These are phyloP conservation scores for Orthonychiurus folsomi DNA, from an alignment of 2,888 invertebrate genomes.

Conservation along the genomic window DNA sequence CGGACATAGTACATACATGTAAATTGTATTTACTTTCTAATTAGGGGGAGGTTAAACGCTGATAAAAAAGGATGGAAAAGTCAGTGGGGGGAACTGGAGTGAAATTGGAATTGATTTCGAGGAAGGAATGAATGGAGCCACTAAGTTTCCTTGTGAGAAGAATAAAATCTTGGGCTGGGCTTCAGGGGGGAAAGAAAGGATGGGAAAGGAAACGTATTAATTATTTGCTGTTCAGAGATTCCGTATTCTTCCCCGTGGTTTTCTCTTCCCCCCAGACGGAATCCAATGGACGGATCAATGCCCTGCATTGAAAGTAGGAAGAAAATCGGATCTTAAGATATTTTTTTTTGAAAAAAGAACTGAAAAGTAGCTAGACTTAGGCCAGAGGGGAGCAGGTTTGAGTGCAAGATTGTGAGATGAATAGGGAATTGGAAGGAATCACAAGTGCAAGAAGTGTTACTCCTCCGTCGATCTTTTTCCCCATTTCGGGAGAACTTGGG, in stretches of 20 bases:
- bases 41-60: background rate
- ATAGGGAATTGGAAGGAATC: background rate
- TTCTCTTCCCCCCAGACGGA: no score
- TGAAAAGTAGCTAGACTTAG: background rate
- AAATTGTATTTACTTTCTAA: background rate
- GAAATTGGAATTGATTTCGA: background rate
- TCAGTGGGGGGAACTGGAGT: background rate
- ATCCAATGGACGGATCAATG: no score
- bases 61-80: background rate
- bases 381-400: background rate
- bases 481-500: no score
- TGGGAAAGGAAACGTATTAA: background rate
- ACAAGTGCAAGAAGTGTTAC: no score
- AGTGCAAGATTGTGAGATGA: conserved; percentile 1
- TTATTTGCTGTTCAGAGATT: background rate
- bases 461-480: no score
- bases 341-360: no score
- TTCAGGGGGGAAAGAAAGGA: no score
- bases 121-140: background rate
- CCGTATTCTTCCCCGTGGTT: background rate
- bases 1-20: background rate
- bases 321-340: background rate
- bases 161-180: background rate
- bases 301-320: background rate
- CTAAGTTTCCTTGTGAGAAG: background rate